A percentile compares a stretch with the other conserved stretches of the same genome.
Evolutionary conservation across 2,797 vertebrate genomes (phyloP).

Genomic region (Oreonectes daqikongensis): DNA sequence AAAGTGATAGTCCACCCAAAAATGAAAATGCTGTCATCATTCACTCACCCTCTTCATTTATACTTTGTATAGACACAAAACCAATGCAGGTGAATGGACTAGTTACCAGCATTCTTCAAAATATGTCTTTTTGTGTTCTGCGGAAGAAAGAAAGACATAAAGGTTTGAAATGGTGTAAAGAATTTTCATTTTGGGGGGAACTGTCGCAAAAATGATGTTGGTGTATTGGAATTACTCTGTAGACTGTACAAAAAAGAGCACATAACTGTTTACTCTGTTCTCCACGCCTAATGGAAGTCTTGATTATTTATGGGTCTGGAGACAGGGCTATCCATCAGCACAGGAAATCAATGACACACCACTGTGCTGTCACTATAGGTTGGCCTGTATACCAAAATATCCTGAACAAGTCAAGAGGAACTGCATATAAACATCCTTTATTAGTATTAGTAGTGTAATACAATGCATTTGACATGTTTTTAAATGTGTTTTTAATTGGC

Average conservation of each 20-base stretch:
- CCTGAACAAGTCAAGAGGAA: constrained; percentile 39
- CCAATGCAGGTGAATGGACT: too few species aligned
- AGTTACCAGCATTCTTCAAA: too few species aligned
- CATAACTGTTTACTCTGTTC: constrained; percentile 25
- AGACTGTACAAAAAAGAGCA: neutral
- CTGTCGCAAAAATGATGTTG: too few species aligned
- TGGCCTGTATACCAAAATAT: constrained; percentile 52
- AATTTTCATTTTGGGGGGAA: too few species aligned
- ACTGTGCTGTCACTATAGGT: constrained; percentile 48
- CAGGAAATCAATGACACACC: constrained; percentile 51
- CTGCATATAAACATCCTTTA: neutral
- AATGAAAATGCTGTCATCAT: too few species aligned
- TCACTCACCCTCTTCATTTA: too few species aligned
- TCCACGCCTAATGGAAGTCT: constrained; percentile 31
- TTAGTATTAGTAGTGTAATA: neutral
- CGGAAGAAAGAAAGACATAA: too few species aligned
- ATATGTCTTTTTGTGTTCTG: too few species aligned
- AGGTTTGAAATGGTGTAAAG: too few species aligned
- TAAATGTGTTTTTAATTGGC: too few species aligned
- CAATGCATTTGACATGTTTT: neutral
- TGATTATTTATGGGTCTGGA: constrained; percentile 57
- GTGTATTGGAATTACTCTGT: neutral
- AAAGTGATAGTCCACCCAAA: too few species aligned
- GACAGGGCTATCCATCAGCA: constrained; percentile 55
- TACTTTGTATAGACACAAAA: too few species aligned